A percentile compares a stretch with the other conserved stretches of the same genome.
These are phyloP conservation scores for Amia ocellicauda DNA, from an alignment of 2,113 vertebrate species.

Conservation along the genomic window DNA sequence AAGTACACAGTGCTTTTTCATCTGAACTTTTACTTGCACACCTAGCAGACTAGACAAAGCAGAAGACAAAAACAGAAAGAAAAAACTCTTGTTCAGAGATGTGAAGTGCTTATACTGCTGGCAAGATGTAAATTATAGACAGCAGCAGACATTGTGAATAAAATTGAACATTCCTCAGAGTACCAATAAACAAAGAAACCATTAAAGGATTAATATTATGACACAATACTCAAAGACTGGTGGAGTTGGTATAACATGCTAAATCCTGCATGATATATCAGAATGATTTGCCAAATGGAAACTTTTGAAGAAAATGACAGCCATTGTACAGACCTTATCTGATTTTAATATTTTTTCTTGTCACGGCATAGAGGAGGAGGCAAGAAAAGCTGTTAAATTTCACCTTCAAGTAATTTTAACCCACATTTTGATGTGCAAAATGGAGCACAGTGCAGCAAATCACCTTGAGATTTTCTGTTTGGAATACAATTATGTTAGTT, in stretches of 20 bases:
- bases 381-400: not conserved
- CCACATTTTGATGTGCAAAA: no score
- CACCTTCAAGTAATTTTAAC: no score
- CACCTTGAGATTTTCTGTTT: no score
- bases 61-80: constrained; percentile 22
- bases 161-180: constrained; percentile 34
- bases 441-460: no score
- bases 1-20: no score
- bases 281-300: constrained; percentile 7
- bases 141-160: constrained; percentile 26
- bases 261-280: constrained; percentile 32
- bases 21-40: no score
- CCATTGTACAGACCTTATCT: constrained; percentile 32
- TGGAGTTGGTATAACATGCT: constrained; percentile 22
- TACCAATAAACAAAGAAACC: constrained; percentile 33
- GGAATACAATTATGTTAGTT: no score
- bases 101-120: no score
- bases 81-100: no score
- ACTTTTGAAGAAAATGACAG: constrained; percentile 25
- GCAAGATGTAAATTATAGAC: not conserved
- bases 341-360: constrained; percentile 10
- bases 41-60: not conserved
- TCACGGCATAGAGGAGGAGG: not conserved
- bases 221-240: constrained; percentile 39
- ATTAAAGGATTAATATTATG: constrained; percentile 53